These are phyloP conservation scores for Phortica magna DNA, from an alignment of 2,888 invertebrate genomes.

Conservation along the genomic window DNA sequence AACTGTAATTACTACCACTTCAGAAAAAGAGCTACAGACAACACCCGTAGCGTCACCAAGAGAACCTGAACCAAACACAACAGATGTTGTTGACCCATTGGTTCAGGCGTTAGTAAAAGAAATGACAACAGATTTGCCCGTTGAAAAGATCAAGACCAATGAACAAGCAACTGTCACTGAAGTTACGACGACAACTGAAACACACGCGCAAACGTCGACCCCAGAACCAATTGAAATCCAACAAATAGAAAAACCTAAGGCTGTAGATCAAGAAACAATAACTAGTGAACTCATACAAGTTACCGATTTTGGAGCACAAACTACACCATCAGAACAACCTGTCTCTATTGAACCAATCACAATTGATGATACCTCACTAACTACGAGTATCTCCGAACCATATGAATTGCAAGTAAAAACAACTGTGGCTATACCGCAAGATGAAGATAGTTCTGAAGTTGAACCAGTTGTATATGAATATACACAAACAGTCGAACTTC, in stretches of 20 bases:
- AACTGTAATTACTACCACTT: constrained; percentile 67
- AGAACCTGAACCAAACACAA: constrained; percentile 54
- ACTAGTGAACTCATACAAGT: constrained; percentile 58
- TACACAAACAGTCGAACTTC: constrained; percentile 71
- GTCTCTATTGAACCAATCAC: constrained; percentile 51
- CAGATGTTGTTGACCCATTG: constrained; percentile 74
- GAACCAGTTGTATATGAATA: constrained; percentile 73
- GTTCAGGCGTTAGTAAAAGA: constrained; percentile 77
- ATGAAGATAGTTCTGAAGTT: constrained; percentile 78
- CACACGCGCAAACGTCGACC: constrained; percentile 63
- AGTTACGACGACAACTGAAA: constrained; percentile 59
- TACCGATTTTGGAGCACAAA: constrained; percentile 71
- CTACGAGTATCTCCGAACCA: constrained; percentile 75
- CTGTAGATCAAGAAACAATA: constrained; percentile 57
- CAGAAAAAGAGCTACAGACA: constrained; percentile 76
- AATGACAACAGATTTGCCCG: constrained; percentile 67
- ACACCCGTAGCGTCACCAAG: constrained; percentile 66
- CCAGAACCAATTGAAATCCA: constrained; percentile 56
- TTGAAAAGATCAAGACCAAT: constrained; percentile 53
- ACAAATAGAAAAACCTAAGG: constrained; percentile 39
- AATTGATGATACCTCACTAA: constrained; percentile 63
- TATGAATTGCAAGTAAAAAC: constrained; percentile 79
- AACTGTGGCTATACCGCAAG: constrained; percentile 80
- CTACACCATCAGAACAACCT: constrained; percentile 64
- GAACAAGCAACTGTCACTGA: constrained; percentile 71